These are phyloP conservation scores for Salvelinus fontinalis DNA, from an alignment of 2,113 vertebrate genomes.

Conservation along the genomic window DNA sequence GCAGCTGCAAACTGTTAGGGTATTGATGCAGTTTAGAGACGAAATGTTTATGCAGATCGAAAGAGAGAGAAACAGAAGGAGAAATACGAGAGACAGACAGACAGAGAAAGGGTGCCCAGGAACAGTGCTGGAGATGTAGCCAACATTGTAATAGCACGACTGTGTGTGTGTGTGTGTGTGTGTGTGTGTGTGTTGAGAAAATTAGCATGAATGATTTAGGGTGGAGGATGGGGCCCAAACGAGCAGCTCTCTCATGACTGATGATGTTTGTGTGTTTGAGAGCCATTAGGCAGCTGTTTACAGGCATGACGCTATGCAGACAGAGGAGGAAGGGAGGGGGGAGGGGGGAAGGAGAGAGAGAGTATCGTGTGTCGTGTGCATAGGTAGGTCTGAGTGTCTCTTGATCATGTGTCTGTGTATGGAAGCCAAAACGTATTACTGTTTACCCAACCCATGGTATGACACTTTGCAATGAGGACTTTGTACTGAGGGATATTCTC, in stretches of 20 bases:
- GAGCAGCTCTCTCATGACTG: slow-evolving; percentile 35
- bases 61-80: not conserved
- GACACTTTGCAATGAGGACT: not conserved
- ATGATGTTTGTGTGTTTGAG: slow-evolving; percentile 49
- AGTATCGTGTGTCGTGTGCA: not conserved
- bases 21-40: too few species aligned
- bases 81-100: too few species aligned
- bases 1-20: too few species aligned
- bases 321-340: not conserved
- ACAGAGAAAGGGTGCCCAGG: too few species aligned
- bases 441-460: not conserved
- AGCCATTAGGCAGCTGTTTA: slow-evolving; percentile 54
- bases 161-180: slow-evolving; percentile 7
- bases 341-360: not conserved
- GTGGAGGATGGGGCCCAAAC: slow-evolving; percentile 29
- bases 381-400: too few species aligned
- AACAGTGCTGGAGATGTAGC: too few species aligned
- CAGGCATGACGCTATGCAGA: slow-evolving; percentile 31
- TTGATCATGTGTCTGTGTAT: too few species aligned
- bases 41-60: too few species aligned
- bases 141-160: not conserved
- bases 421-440: too few species aligned
- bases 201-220: slow-evolving; percentile 34
- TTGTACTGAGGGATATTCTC: not conserved
- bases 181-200: slow-evolving; percentile 18